Percentiles rank a stretch among this genome's conserved stretches.
phyloP scores from a whole-genome alignment of 2,888 invertebrate genomes.

The Pammene fasciana region DNA sequence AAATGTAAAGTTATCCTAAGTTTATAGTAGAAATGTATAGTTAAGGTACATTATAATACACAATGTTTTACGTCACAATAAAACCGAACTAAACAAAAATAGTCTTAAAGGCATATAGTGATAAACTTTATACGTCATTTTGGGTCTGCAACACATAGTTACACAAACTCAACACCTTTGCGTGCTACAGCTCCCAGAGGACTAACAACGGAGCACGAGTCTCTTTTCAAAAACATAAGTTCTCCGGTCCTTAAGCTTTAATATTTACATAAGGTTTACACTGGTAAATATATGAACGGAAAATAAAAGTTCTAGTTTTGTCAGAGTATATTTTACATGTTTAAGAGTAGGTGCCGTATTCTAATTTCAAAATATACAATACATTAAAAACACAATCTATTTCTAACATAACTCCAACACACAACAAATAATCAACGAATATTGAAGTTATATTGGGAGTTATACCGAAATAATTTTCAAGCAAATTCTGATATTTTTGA shows the following conservation, averaged over 20 bases:
- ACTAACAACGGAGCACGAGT: conserved; percentile 49
- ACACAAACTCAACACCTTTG: conserved; percentile 16
- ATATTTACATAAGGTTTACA: neutral
- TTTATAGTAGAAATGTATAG: neutral
- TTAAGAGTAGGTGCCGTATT: too few species aligned
- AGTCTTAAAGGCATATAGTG: neutral
- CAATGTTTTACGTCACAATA: conserved; percentile 33
- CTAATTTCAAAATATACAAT: too few species aligned
- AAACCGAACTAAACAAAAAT: neutral
- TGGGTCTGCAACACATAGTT: neutral
- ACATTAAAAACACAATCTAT: too few species aligned
- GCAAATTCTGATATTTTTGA: too few species aligned
- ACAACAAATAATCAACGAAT: too few species aligned
- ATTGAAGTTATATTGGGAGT: too few species aligned
- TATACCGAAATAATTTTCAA: too few species aligned
- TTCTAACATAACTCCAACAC: too few species aligned
- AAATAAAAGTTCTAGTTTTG: neutral
- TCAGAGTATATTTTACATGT: neutral
- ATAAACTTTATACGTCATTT: neutral
- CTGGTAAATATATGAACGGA: neutral
- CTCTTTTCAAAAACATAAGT: neutral
- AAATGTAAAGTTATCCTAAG: neutral
- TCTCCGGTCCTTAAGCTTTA: neutral
- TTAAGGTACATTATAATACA: neutral
- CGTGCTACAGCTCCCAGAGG: conserved; percentile 49